Conservation (phyloP, 2,888 invertebrate species). For the Acanthosepion pharaonis region DNA sequence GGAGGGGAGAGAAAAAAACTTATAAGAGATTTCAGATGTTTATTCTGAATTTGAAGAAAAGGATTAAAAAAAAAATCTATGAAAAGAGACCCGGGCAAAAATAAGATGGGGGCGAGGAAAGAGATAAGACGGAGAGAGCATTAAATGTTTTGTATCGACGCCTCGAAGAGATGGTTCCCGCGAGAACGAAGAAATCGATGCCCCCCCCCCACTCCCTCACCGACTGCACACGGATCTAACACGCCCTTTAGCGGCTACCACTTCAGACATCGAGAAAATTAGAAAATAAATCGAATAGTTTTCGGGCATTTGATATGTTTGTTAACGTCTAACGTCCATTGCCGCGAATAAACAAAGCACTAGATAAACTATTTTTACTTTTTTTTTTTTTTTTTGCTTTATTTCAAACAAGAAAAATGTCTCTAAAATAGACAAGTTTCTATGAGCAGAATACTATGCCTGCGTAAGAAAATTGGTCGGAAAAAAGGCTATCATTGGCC, state of each 20-base stretch:
- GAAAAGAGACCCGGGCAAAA: background rate
- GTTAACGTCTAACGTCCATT: background rate
- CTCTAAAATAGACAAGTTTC: background rate
- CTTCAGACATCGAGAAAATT: conserved; percentile 41
- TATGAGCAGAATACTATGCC: background rate
- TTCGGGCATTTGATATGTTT: conserved; percentile 40
- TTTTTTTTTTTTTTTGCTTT: background rate
- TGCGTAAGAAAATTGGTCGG: background rate
- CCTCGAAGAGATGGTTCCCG: background rate
- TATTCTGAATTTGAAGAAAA: too few species aligned
- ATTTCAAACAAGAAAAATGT: background rate
- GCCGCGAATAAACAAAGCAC: background rate
- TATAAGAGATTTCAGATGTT: too few species aligned
- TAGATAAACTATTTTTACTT: background rate
- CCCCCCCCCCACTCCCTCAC: background rate
- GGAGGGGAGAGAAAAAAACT: too few species aligned
- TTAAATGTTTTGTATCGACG: background rate
- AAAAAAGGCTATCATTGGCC: background rate
- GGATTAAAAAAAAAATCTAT: background rate
- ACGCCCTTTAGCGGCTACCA: background rate
- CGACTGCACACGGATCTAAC: conserved; percentile 4
- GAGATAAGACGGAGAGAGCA: background rate
- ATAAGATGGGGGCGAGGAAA: background rate
- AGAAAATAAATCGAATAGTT: conserved; percentile 46
- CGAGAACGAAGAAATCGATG: background rate